Conservation (phyloP, 2,888 invertebrate genomes). For the Macrosoma leucophasiata region DNA sequence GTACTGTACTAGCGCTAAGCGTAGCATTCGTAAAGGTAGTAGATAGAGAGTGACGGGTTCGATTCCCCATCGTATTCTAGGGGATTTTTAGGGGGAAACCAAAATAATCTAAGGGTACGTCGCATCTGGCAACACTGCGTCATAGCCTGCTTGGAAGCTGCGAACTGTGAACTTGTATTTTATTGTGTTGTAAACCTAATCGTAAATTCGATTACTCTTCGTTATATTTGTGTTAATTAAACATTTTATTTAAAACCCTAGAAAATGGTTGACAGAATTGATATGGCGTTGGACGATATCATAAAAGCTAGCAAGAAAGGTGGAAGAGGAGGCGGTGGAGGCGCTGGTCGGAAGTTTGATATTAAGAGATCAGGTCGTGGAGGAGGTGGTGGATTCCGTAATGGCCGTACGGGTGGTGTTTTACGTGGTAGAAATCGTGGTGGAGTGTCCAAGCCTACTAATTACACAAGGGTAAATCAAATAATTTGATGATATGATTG, state of each 20-base stretch:
- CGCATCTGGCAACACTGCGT: no score
- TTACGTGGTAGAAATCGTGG: slow-evolving; percentile 84
- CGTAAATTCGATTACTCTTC: no score
- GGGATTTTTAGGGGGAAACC: no score
- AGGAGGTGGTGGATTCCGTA: slow-evolving; percentile 62
- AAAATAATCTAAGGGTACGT: no score
- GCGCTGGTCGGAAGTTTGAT: slow-evolving; percentile 69
- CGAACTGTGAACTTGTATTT: no score
- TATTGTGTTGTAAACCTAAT: no score
- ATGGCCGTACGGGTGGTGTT: slow-evolving; percentile 73
- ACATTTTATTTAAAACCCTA: neutral
- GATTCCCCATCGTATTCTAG: no score
- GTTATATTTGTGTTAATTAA: no score
- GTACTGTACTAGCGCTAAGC: no score
- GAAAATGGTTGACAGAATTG: slow-evolving; percentile 95
- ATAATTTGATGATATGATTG: slow-evolving; percentile 47
- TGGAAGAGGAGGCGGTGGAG: slow-evolving; percentile 76
- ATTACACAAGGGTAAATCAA: slow-evolving; percentile 81
- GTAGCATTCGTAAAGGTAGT: no score
- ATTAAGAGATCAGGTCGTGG: slow-evolving; percentile 57
- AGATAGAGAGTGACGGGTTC: no score
- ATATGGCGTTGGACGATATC: slow-evolving; percentile 98
- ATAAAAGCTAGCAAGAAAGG: slow-evolving; percentile 89
- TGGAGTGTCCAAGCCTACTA: slow-evolving; percentile 78
- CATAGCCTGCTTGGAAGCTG: no score